Conservation (phyloP, 2,113 vertebrate species). For the Nematolebias whitei region DNA sequence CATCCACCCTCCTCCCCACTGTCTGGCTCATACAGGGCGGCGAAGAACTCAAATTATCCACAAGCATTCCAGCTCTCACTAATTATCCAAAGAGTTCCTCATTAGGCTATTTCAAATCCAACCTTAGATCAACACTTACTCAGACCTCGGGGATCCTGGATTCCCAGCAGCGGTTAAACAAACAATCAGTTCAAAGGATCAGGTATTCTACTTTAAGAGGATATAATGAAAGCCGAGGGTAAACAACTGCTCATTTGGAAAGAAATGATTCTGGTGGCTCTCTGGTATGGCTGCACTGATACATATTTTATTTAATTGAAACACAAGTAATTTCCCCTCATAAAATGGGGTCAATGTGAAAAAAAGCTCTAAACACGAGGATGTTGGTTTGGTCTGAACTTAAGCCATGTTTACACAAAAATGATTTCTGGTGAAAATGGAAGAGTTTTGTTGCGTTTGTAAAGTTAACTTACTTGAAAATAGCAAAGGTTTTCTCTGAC, state of each 20-base stretch:
- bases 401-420: too few species aligned
- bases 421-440: too few species aligned
- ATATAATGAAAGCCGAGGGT: conserved; percentile 66
- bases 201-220: conserved; percentile 78
- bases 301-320: conserved; percentile 67
- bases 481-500: too few species aligned
- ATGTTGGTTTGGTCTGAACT: conserved; percentile 5
- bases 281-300: conserved; percentile 56
- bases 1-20: conserved; percentile 55
- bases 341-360: conserved; percentile 59
- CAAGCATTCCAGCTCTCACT: conserved; percentile 77
- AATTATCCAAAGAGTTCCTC: conserved; percentile 84
- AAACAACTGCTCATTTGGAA: conserved; percentile 82
- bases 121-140: conserved; percentile 84
- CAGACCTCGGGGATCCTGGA: conserved; percentile 79
- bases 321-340: conserved; percentile 58
- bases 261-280: conserved; percentile 67
- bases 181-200: conserved; percentile 84
- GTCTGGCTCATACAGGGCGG: conserved; percentile 62
- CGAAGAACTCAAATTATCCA: conserved; percentile 82
- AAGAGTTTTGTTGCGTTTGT: too few species aligned
- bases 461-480: too few species aligned
- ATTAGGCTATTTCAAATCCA: conserved; percentile 84
- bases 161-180: conserved; percentile 83
- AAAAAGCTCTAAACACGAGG: conserved; percentile 49